Conservation (phyloP, 1,140 invertebrate species). For the Drosophila obscura region DNA sequence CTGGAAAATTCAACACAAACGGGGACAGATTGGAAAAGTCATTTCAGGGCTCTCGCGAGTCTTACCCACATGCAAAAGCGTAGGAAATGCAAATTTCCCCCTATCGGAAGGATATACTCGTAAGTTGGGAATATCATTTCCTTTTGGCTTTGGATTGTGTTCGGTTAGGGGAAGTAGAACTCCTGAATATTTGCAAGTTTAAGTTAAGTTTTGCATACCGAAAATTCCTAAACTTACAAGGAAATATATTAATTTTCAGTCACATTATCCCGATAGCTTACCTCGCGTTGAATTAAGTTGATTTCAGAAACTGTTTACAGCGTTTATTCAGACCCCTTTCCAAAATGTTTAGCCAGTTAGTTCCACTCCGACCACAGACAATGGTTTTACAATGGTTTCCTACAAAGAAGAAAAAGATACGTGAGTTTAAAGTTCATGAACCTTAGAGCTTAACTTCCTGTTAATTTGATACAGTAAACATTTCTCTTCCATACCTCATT, state of each 20-base stretch:
- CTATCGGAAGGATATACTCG: conserved; percentile 24
- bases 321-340: neutral
- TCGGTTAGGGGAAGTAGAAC: neutral
- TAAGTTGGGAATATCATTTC: conserved; percentile 24
- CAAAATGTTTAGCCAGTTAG: too few species aligned
- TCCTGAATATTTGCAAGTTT: neutral
- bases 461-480: conserved; percentile 34
- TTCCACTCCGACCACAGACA: too few species aligned
- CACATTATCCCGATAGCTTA: too few species aligned
- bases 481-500: conserved; percentile 22
- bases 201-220: neutral
- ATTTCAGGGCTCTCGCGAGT: conserved; percentile 21
- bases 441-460: conserved; percentile 1
- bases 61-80: conserved; percentile 16
- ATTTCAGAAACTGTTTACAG: too few species aligned
- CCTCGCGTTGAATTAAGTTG: too few species aligned
- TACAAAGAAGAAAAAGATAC: neutral
- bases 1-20: conserved; percentile 77
- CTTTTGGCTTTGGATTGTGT: neutral
- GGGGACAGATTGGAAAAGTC: conserved; percentile 63
- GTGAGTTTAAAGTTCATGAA: conserved; percentile 1
- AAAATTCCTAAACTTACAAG: neutral
- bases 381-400: neutral
- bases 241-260: neutral
- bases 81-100: conserved; percentile 25